phyloP scores from a whole-genome alignment of 2,888 invertebrate genomes.

The Leptopilina drosophilae region DNA sequence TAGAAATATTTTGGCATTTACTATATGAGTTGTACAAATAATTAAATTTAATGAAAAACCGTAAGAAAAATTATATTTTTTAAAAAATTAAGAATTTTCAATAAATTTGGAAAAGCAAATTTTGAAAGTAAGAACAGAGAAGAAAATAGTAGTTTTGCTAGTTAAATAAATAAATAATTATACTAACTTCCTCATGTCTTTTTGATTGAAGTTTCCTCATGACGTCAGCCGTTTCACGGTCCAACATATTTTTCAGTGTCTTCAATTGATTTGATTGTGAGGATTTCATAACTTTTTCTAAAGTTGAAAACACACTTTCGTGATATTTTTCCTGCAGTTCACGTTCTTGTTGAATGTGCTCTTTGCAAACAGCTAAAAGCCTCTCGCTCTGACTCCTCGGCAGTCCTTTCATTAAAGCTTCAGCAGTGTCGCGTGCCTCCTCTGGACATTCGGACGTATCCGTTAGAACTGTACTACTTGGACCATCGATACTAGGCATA shows the following conservation, averaged over 20 bases:
- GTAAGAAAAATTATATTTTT: too few relatives aligned
- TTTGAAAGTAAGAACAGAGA: neutral
- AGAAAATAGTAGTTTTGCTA: neutral
- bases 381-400: slow-evolving; percentile 83
- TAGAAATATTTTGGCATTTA: too few relatives aligned
- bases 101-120: too few relatives aligned
- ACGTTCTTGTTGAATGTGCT: slow-evolving; percentile 84
- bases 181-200: slow-evolving; percentile 85
- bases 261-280: slow-evolving; percentile 91
- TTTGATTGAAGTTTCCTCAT: slow-evolving; percentile 90
- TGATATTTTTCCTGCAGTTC: slow-evolving; percentile 91
- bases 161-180: neutral
- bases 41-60: too few relatives aligned
- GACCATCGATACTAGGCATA: slow-evolving; percentile 70
- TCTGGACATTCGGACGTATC: slow-evolving; percentile 79
- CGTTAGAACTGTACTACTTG: slow-evolving; percentile 63
- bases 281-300: slow-evolving; percentile 88
- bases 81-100: too few relatives aligned
- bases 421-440: slow-evolving; percentile 75
- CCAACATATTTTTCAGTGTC: slow-evolving; percentile 83
- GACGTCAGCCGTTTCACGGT: slow-evolving; percentile 85
- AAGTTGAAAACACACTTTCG: slow-evolving; percentile 85
- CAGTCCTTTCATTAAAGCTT: slow-evolving; percentile 78
- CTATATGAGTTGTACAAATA: too few relatives aligned
- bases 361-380: slow-evolving; percentile 81